Conservation (phyloP, 2,888 invertebrate species). For the Calameuta pallipes region DNA sequence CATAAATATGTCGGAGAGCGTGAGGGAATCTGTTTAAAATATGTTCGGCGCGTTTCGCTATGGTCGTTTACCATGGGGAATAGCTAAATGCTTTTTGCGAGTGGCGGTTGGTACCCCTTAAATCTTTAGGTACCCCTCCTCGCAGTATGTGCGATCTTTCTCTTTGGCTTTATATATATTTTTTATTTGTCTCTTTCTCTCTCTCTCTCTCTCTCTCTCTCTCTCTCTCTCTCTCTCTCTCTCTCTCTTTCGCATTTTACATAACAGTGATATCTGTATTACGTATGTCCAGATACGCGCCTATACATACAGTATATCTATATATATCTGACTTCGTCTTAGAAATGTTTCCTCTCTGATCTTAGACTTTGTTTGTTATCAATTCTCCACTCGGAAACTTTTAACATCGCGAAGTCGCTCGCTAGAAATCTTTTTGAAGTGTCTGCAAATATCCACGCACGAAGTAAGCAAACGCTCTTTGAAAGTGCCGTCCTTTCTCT, state of each 20-base stretch:
- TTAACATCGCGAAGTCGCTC: conserved; percentile 19
- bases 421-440: conserved; percentile 53
- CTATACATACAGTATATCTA: neutral
- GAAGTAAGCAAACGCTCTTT: conserved; percentile 52
- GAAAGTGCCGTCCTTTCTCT: conserved; percentile 19
- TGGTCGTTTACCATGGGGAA: conserved; percentile 66
- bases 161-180: neutral
- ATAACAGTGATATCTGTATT: neutral
- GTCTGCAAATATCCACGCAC: conserved; percentile 56
- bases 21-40: conserved; percentile 65
- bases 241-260: neutral
- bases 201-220: neutral
- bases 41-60: conserved; percentile 61
- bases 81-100: conserved; percentile 67
- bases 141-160: conserved; percentile 19
- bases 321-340: neutral
- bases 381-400: conserved; percentile 37
- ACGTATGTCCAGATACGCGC: neutral
- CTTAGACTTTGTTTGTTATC: conserved; percentile 50
- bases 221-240: neutral
- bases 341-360: conserved; percentile 3
- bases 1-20: conserved; percentile 60
- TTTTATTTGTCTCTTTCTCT: neutral
- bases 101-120: conserved; percentile 53
- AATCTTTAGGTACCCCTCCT: conserved; percentile 61